Evolutionary conservation across 2,797 vertebrate genomes (phyloP).

Genomic region (Natrix natrix): DNA sequence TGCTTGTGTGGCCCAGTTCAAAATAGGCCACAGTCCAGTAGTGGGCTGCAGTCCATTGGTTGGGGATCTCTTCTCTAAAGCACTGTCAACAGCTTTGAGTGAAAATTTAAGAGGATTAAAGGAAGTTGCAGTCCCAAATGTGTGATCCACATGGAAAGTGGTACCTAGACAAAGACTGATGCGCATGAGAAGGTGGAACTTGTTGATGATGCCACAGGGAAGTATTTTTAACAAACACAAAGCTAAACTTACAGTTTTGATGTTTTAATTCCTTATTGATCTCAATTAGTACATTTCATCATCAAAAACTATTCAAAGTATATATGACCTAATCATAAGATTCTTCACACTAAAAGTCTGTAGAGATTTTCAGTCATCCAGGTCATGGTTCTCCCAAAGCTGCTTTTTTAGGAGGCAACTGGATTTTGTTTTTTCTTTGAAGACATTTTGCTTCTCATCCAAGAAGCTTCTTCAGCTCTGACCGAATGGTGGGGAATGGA

Average conservation of each 20-base stretch:
- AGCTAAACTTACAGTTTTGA: neutral
- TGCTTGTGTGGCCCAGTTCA: neutral
- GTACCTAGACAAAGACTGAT: neutral
- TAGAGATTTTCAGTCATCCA: too few species aligned
- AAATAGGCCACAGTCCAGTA: neutral
- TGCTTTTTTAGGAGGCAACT: too few species aligned
- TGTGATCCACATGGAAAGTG: neutral
- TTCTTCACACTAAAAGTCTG: too few species aligned
- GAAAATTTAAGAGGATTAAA: neutral
- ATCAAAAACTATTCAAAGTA: neutral
- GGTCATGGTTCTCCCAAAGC: too few species aligned
- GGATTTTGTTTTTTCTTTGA: too few species aligned
- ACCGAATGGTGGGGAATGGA: too few species aligned
- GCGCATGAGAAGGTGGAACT: neutral
- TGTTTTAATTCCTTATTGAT: neutral
- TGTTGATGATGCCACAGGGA: neutral
- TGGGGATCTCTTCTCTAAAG: neutral
- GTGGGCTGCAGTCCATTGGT: neutral
- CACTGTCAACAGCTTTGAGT: neutral
- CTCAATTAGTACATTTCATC: neutral
- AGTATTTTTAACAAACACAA: neutral
- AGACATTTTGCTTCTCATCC: too few species aligned
- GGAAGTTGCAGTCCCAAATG: neutral
- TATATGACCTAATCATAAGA: neutral
- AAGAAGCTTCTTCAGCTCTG: too few species aligned